Evolutionary conservation across 2,797 vertebrate genomes (phyloP), one percentile per base, ranked within the genome.

Genomic region (Prunella strophiata): DNA sequence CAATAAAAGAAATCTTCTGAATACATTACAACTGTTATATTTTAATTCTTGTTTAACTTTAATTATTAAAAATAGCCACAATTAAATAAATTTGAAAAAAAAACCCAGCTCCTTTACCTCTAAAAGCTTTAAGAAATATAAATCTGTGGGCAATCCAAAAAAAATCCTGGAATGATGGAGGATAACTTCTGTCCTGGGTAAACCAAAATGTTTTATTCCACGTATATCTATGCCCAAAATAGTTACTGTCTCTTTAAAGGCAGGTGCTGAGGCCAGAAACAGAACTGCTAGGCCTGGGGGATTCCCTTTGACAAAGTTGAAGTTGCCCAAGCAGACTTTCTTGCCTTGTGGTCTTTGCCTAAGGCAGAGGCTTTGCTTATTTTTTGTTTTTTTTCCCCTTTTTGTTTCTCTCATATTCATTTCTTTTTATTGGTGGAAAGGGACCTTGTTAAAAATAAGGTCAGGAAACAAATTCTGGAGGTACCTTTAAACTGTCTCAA

Each of bases 261-360:
- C 42, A 23, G 9, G 10, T 8, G 15, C 16, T 0, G 2, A 47
- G 29, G 23, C 29, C n/a, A 47, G 19, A 55, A 38, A 63, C 34
- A 63, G 40, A 47, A 10, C 27, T 52, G 10, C n/a, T 38, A 5
- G 10, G 18, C 6, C 17, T 54, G 22, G 9, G 22, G 8, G 14
- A 10, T 9, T 59, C 11, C 11, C 12, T 38, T 82, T 23, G n/a
- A 38, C 26, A 47, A n/a, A 47, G 6, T 2, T 29, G 18, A 32
- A 54, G 19, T 29, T 1, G 0, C 23, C 19, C n/a, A 47, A n/a
- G 29, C 7, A 38, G 67, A 3, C 8, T 47, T 13, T 54, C 18
- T 54, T 63, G 7, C n/a, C 19, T 54, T 3, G 1, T 38, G 23
- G 18, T 38, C 18, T 62, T 62, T 15, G 45, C n/a, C 38, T 51